Evolutionary conservation across 2,113 vertebrate species (phyloP).

Genomic region (Caloenas nicobarica): DNA sequence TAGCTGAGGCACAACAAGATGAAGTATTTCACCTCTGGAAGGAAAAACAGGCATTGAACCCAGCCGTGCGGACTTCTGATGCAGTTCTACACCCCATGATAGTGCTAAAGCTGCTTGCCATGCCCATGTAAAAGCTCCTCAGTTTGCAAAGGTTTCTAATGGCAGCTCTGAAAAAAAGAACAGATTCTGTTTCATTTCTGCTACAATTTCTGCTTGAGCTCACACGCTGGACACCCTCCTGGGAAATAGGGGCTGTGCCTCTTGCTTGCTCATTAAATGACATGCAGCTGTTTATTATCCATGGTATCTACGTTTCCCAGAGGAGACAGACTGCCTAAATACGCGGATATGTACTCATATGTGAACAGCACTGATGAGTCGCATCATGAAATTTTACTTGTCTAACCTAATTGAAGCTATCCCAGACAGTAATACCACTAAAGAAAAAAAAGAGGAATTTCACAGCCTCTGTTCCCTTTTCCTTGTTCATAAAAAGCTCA

Average conservation of each 20-base stretch:
- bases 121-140: not conserved
- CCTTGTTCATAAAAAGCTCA: constrained; percentile 24
- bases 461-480: not conserved
- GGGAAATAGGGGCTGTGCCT: not conserved
- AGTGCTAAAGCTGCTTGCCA: not conserved
- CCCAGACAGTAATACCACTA: constrained; percentile 1
- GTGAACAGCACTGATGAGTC: not conserved
- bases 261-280: not conserved
- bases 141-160: not conserved
- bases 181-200: not conserved
- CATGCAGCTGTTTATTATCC: not conserved
- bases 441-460: not conserved
- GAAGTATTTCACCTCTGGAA: not conserved
- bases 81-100: not conserved
- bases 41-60: not conserved
- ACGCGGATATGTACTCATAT: not conserved
- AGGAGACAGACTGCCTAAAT: not conserved
- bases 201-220: not conserved
- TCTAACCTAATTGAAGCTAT: constrained; percentile 31
- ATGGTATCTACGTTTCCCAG: not conserved
- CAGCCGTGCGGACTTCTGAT: not conserved
- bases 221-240: not conserved
- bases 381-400: constrained; percentile 2
- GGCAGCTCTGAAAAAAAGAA: not conserved
- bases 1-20: not conserved